Conservation (phyloP, 2,888 invertebrate genomes). For the Horisme vitalbata region DNA sequence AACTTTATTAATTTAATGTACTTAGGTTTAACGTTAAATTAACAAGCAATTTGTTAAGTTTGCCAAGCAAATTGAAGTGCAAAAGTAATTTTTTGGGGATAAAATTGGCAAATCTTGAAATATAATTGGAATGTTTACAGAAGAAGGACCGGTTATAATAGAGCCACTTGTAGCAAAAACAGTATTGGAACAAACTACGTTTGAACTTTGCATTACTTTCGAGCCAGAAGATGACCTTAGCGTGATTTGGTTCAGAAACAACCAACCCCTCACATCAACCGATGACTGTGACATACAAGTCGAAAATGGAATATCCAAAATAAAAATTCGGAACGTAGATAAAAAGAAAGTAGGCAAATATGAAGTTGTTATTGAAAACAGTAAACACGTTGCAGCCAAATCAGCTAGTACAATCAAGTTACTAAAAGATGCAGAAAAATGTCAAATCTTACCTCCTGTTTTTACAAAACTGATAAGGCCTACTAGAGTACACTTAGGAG, state of each 20-base stretch:
- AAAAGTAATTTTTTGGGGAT: neutral
- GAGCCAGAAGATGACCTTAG: slow-evolving; percentile 87
- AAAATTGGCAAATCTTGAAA: neutral
- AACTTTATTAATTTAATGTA: no score
- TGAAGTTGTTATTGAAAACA: slow-evolving; percentile 89
- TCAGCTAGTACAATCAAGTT: slow-evolving; percentile 93
- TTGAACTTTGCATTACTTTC: slow-evolving; percentile 88
- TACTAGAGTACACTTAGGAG: slow-evolving; percentile 87
- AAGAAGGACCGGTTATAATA: slow-evolving; percentile 84
- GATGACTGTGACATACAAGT: slow-evolving; percentile 84
- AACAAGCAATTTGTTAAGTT: no score
- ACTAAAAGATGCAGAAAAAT: slow-evolving; percentile 82
- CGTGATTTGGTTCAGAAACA: slow-evolving; percentile 93
- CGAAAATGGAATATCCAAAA: slow-evolving; percentile 84
- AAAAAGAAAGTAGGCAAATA: slow-evolving; percentile 93
- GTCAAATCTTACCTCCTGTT: slow-evolving; percentile 86
- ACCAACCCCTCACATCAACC: slow-evolving; percentile 86
- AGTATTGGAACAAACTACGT: slow-evolving; percentile 86
- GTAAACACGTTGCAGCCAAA: slow-evolving; percentile 89
- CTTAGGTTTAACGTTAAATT: no score
- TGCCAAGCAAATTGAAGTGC: no score
- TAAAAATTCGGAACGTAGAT: slow-evolving; percentile 86
- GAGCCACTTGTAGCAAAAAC: slow-evolving; percentile 90
- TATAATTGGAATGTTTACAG: slow-evolving; percentile 67
- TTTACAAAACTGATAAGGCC: slow-evolving; percentile 89